A percentile compares a stretch with the other conserved stretches of the same genome.
These are phyloP conservation scores for Neostethus bicornis DNA, from an alignment of 2,797 vertebrate genomes.

Conservation along the genomic window DNA sequence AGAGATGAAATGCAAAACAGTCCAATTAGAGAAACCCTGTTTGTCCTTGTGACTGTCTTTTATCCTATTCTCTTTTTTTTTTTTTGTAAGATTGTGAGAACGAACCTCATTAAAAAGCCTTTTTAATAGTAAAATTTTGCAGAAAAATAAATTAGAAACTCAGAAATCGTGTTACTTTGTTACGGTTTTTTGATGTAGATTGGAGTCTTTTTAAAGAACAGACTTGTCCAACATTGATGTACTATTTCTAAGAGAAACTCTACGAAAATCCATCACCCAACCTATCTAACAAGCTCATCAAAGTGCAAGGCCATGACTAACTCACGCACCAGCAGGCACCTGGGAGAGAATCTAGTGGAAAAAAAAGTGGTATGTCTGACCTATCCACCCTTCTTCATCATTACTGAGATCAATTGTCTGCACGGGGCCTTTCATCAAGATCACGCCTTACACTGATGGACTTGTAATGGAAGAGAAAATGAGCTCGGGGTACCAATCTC, in stretches of 20 bases:
- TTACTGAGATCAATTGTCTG: constrained; percentile 70
- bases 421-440: constrained; percentile 61
- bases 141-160: constrained; percentile 29
- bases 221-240: constrained; percentile 15
- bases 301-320: constrained; percentile 13
- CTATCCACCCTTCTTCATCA: constrained; percentile 58
- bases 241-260: constrained; percentile 22
- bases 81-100: constrained; percentile 53
- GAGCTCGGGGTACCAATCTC: constrained; percentile 58
- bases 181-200: constrained; percentile 30
- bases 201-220: constrained; percentile 40
- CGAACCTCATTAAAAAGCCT: constrained; percentile 44
- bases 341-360: constrained; percentile 35
- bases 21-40: constrained; percentile 68
- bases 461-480: constrained; percentile 70
- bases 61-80: constrained; percentile 37
- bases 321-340: constrained; percentile 21
- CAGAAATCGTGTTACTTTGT: constrained; percentile 42
- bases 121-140: constrained; percentile 27
- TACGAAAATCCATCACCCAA: constrained; percentile 43
- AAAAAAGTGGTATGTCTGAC: constrained; percentile 49
- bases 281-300: constrained; percentile 52
- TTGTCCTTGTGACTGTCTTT: constrained; percentile 37
- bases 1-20: constrained; percentile 78
- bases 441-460: constrained; percentile 58